Evolutionary conservation across 1,140 invertebrate genomes (phyloP).

Genomic region (Hermetia illucens): DNA sequence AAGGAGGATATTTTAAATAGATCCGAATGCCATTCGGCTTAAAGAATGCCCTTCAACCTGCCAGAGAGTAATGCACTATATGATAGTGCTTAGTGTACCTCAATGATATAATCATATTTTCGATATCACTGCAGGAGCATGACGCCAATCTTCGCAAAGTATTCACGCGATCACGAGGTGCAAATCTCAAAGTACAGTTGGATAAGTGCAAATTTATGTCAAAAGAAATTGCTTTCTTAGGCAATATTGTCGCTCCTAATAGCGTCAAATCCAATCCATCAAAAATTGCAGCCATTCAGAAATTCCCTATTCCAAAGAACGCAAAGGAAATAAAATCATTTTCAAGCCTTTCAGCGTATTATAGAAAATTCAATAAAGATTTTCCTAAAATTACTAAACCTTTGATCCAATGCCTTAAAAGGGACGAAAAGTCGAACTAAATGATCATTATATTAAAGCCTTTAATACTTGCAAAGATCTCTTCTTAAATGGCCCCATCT

Average conservation of each 20-base stretch:
- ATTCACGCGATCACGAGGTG: slow-evolving; percentile 17
- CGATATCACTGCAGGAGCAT: slow-evolving; percentile 15
- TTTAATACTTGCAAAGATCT: slow-evolving; percentile 13
- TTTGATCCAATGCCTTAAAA: slow-evolving; percentile 1
- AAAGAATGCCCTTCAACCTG: too few relatives aligned
- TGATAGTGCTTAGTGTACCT: too few relatives aligned
- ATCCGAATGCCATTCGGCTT: too few relatives aligned
- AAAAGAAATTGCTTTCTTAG: slow-evolving; percentile 16
- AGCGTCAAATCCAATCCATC: slow-evolving; percentile 9
- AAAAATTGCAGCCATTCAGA: slow-evolving; percentile 9
- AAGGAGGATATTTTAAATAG: too few relatives aligned
- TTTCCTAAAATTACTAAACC: slow-evolving; percentile 9
- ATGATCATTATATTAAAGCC: slow-evolving; percentile 3
- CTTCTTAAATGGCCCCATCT: slow-evolving; percentile 12
- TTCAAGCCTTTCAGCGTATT: slow-evolving; percentile 6
- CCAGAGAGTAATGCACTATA: too few relatives aligned
- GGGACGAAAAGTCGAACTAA: not conserved
- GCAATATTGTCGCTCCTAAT: slow-evolving; percentile 9
- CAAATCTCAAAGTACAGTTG: slow-evolving; percentile 10
- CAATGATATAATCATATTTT: slow-evolving; percentile 6
- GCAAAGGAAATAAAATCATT: slow-evolving; percentile 10
- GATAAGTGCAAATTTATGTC: slow-evolving; percentile 15
- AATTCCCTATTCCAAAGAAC: slow-evolving; percentile 10
- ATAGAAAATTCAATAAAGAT: slow-evolving; percentile 10
- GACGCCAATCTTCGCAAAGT: slow-evolving; percentile 16